These are phyloP conservation scores for Axinella damicornis DNA, from an alignment of 37 sponge, comb jelly and placozoan species.

Conservation along the genomic window DNA sequence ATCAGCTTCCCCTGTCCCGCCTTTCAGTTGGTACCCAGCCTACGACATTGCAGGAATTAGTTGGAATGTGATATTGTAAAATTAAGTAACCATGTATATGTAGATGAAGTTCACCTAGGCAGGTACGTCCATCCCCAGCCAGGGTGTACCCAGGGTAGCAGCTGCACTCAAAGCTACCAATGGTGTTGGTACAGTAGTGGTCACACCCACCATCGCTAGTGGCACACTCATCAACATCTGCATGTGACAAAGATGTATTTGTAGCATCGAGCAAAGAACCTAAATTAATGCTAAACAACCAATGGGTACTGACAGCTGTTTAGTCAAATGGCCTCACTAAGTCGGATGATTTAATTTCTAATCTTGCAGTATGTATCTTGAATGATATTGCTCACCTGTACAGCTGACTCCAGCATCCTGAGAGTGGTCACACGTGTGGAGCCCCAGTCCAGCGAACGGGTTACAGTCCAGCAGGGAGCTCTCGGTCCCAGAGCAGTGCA, in stretches of 20 bases:
- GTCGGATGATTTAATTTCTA: too few species aligned
- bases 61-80: too few species aligned
- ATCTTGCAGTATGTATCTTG: too few species aligned
- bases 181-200: conserved; percentile 14
- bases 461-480: conserved; percentile 19
- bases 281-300: too few species aligned
- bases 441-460: background rate
- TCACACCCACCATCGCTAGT: conserved; percentile 36
- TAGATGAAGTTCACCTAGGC: background rate
- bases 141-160: conserved; percentile 18
- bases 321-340: too few species aligned
- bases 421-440: conserved; percentile 43
- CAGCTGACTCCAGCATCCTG: conserved; percentile 74
- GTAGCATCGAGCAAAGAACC: too few species aligned
- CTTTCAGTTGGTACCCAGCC: too few species aligned
- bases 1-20: too few species aligned
- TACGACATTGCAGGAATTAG: too few species aligned
- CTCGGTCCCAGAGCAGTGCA: conserved; percentile 16
- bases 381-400: conserved; percentile 33
- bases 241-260: too few species aligned
- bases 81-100: too few species aligned
- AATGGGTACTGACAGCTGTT: too few species aligned
- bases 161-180: conserved; percentile 24
- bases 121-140: background rate
- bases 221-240: conserved; percentile 46